Evolutionary conservation across 64 coral and sea anemone genomes (phyloP), one percentile per base, ranked within the genome.

Genomic region (Montipora foliosa): DNA sequence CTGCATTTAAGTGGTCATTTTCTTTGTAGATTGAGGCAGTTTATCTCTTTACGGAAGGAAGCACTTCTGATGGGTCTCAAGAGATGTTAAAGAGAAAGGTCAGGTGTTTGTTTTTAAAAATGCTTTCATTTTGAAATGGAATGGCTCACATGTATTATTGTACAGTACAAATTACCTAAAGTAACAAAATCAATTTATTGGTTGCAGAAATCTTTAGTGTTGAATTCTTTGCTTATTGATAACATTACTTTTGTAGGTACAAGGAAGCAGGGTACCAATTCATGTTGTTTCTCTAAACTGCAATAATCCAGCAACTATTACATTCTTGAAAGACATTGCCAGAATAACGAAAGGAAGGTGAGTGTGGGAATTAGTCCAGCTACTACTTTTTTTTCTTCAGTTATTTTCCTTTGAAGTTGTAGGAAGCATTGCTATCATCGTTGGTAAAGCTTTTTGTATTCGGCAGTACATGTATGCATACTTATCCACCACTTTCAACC

Each of bases 11-110:
- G 37, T 37, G 37, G 8, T 55, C 4, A 10, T 47, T 60, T 60
- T 50, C 2, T 73, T 37, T 37, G 4, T 47, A 97, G 95, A 84
- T 97, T 83, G 96, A 98, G 49, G 96, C 96, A 69, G 90, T 98
- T 29, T 95, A 95, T 48, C 79, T 98, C 20, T 98, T 95, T 50
- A 98, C 96, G 80, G 96, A 98, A 46, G 96, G 96, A 25, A 81
- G 24, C 52, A 53, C 78, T 76, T 98, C 96, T 48, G 90, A 90
- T 90, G 96, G 93, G 62, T 92, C 94, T n/a, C 86, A 90, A 82
- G 96, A 98, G 80, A 92, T 98, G 79, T 67, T 98, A 2, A 98
- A 90, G 89, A 93, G 96, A 90, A 98, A 98, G 96, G 96, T 97
- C 29, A 17, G 10, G 1, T 53, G 78, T 57, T 80, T 78, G 11